A percentile compares a stretch with the other conserved stretches of the same genome.
Evolutionary conservation across 2,888 invertebrate genomes (phyloP).

Genomic region (Sinohyriopsis cumingii): DNA sequence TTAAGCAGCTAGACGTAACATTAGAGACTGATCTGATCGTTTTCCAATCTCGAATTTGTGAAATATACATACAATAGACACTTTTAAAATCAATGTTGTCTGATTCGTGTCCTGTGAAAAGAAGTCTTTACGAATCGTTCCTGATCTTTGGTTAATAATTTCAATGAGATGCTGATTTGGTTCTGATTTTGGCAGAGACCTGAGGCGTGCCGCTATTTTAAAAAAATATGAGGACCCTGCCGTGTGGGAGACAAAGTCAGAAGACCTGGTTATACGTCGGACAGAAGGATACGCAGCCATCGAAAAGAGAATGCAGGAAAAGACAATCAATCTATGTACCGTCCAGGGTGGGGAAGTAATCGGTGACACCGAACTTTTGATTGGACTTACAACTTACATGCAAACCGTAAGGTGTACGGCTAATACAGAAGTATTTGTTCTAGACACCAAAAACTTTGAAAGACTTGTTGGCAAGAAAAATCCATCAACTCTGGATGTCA

Average conservation of each 20-base stretch:
- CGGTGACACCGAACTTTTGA: conserved; percentile 58
- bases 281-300: conserved; percentile 66
- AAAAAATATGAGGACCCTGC: conserved; percentile 56
- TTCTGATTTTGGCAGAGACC: conserved; percentile 42
- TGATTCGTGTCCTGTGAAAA: too few species aligned
- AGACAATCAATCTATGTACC: conserved; percentile 54
- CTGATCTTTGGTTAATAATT: too few species aligned
- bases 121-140: too few species aligned
- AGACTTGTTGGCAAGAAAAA: conserved; percentile 60
- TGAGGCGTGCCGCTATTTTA: conserved; percentile 49
- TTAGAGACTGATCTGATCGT: too few species aligned
- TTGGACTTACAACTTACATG: conserved; percentile 55
- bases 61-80: too few species aligned
- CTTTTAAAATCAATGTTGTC: too few species aligned
- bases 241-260: conserved; percentile 52
- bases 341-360: conserved; percentile 63
- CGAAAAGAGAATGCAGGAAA: conserved; percentile 55
- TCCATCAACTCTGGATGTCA: conserved; percentile 50
- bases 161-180: not conserved
- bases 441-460: conserved; percentile 68
- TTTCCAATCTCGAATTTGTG: too few species aligned
- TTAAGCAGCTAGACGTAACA: too few species aligned
- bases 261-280: conserved; percentile 54
- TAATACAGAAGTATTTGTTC: conserved; percentile 61
- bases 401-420: conserved; percentile 63